These are phyloP conservation scores for Lasioglossum malachurum DNA, from an alignment of 2,888 invertebrate species.

Conservation along the genomic window DNA sequence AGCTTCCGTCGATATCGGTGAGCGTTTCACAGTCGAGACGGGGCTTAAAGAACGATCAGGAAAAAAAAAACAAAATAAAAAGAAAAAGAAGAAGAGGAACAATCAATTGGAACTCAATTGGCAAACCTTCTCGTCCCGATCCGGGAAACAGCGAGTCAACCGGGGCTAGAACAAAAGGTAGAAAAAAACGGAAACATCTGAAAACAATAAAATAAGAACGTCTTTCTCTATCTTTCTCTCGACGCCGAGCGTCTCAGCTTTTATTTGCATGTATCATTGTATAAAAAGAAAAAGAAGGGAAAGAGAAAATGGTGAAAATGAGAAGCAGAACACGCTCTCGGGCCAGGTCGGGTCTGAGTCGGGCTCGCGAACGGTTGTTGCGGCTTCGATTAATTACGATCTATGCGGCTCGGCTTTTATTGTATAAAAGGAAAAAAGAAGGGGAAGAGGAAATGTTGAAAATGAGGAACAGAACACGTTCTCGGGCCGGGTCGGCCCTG, in stretches of 20 bases:
- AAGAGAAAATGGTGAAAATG: constrained; percentile 66
- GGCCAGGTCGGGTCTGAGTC: constrained; percentile 45
- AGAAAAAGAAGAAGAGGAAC: not conserved
- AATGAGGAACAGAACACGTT: constrained; percentile 72
- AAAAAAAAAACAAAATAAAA: not conserved
- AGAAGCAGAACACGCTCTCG: constrained; percentile 74
- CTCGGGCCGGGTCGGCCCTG: constrained; percentile 40
- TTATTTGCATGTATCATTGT: constrained; percentile 78
- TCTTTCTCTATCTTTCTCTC: not conserved
- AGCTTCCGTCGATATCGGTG: not conserved
- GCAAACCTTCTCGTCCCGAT: not conserved
- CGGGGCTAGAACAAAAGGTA: not conserved
- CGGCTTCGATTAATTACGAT: constrained; percentile 64
- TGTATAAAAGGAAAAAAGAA: not conserved
- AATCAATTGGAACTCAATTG: constrained; percentile 4
- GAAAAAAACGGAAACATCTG: not conserved
- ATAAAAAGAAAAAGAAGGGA: constrained; percentile 71
- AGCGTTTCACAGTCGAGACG: not conserved
- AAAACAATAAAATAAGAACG: constrained; percentile 32
- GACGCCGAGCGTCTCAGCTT: constrained; percentile 69
- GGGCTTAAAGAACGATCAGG: not conserved
- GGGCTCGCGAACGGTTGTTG: constrained; percentile 61
- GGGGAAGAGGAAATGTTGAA: not conserved
- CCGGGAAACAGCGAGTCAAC: not conserved
- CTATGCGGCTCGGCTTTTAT: constrained; percentile 31